phyloP scores from a whole-genome alignment of 1,140 invertebrate species.

The Zeugodacus cucurbitae region DNA sequence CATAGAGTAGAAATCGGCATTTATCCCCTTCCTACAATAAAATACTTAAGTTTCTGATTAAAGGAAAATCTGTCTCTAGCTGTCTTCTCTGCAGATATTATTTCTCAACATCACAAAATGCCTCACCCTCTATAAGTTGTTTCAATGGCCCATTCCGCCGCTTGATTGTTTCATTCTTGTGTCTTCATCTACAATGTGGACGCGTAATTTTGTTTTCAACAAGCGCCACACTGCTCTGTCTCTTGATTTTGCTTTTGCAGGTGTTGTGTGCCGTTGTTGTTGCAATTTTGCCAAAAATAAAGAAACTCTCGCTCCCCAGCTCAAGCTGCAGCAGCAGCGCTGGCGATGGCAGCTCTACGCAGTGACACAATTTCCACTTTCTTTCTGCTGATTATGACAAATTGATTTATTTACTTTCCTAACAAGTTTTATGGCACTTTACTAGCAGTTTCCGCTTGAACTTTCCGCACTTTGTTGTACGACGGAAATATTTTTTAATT shows the following conservation, averaged over 20 bases:
- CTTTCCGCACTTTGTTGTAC: conserved; percentile 14
- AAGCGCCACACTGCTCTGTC: background rate
- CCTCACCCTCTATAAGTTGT: background rate
- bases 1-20: too few relatives aligned
- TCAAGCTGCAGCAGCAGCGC: background rate
- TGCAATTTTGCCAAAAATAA: conserved; percentile 16
- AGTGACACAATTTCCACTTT: conserved; percentile 51
- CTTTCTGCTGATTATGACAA: conserved; percentile 64
- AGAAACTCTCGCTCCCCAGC: background rate
- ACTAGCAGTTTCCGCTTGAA: conserved; percentile 33
- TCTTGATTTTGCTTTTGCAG: background rate
- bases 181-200: background rate
- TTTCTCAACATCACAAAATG: background rate
- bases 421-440: conserved; percentile 54
- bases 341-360: background rate
- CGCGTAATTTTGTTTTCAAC: background rate
- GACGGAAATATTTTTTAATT: conserved; percentile 31
- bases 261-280: background rate
- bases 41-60: too few relatives aligned
- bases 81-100: background rate
- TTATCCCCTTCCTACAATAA: too few relatives aligned
- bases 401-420: conserved; percentile 66
- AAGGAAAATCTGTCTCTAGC: too few relatives aligned
- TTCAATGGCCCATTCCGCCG: background rate
- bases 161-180: background rate